phyloP scores from a whole-genome alignment of 30 jellyfish, hydroid and myxozoan genomes.

The Aurelia aurita region DNA sequence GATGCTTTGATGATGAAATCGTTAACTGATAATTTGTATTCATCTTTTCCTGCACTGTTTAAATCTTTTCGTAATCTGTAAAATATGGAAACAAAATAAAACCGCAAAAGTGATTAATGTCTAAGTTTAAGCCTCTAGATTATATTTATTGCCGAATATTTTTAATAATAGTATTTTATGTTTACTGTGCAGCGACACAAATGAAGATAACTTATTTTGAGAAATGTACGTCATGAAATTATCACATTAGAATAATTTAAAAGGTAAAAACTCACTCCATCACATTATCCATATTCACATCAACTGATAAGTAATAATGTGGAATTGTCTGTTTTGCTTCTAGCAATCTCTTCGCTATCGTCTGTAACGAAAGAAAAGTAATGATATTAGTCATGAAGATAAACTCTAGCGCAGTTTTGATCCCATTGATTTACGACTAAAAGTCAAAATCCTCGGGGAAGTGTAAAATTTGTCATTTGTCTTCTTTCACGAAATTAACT shows the following conservation, averaged over 20 bases:
- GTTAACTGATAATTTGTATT: constrained; percentile 81
- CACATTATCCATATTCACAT: constrained; percentile 91
- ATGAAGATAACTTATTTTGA: no score
- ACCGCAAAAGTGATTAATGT: no score
- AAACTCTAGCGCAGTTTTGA: no score
- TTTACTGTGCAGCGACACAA: no score
- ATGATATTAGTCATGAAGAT: neutral
- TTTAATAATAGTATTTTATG: no score
- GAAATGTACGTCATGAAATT: no score
- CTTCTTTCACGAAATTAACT: no score
- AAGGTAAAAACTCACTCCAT: constrained; percentile 44
- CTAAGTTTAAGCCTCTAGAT: no score
- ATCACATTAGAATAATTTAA: no score
- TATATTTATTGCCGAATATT: no score
- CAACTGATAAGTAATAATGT: constrained; percentile 86
- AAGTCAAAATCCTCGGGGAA: neutral
- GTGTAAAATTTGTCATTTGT: no score
- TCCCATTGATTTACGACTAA: no score
- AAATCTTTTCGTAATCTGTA: constrained; percentile 80
- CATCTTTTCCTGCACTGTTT: constrained; percentile 47
- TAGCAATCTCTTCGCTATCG: constrained; percentile 89
- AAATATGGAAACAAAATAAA: neutral
- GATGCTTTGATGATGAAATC: constrained; percentile 96
- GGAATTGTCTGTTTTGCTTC: constrained; percentile 97
- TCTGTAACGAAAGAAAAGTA: constrained; percentile 15